Evolutionary conservation across 2,113 vertebrate genomes (phyloP), one percentile per base, ranked within the genome.

Genomic region (Pycnonotus jocosus): DNA sequence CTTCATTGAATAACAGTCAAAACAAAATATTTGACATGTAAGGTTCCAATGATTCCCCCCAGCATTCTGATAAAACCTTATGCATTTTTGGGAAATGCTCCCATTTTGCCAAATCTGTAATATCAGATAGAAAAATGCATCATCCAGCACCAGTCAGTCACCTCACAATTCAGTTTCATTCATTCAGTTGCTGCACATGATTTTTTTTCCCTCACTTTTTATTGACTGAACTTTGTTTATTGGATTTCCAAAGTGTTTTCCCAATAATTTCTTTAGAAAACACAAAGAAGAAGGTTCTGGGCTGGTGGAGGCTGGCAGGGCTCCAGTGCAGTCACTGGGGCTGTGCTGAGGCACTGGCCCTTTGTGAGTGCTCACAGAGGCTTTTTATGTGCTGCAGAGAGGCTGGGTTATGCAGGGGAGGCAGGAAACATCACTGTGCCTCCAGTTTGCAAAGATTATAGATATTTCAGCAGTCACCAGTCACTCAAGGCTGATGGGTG

Each of bases 351-450:
- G 92, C 94, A 60, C 88, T 94, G 66, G 92, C 79, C 88, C 90
- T 97, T 96, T 94, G 96, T 96, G 85, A 92, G 88, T 1, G 57
- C 7, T 93, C 87, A 94, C 95, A 96, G 93, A 96, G 92, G 86
- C 93, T 95, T 97, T 96, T 95, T 96, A 84, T 95, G 30, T 12
- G 27, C 92, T 89, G 91, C 88, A 79, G 96, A 84, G 77, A 79
- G 50, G 77, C 80, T 60, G 92, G 61, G 45, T 48, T 76, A 35
- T 61, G 72, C 92, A 72, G 65, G 85, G 58, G 33, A 91, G 62
- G 57, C 81, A 57, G 92, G 42, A 91, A 96, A 77, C 57, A 38
- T 81, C 86, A 2, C 30, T 44, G 72, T 28, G 44, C 10, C 83
- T 87, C 48, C 83, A 85, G 58, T 24, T 56, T 89, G 69, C 33